Conservation (phyloP, 2,113 vertebrate genomes). For the Alces alces region DNA sequence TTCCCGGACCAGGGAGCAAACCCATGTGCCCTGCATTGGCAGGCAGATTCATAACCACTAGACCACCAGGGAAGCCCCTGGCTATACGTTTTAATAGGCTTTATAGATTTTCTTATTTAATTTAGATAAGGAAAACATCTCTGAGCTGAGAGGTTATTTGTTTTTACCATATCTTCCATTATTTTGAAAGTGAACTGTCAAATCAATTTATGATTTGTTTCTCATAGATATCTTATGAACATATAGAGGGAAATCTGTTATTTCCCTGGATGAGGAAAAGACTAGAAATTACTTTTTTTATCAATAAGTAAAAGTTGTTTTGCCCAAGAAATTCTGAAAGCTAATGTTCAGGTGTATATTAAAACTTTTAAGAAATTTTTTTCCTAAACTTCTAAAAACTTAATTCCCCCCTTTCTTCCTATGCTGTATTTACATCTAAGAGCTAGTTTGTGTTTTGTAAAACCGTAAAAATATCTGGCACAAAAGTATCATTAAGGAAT, state of each 20-base stretch:
- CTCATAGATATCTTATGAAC: background rate
- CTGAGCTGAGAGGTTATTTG: background rate
- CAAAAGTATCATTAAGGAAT: background rate
- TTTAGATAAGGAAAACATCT: constrained; percentile 35
- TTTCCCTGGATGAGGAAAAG: background rate
- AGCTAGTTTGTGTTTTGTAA: background rate
- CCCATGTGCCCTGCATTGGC: background rate
- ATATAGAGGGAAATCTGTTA: background rate
- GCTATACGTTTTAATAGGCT: background rate
- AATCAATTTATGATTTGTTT: background rate
- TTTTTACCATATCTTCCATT: background rate
- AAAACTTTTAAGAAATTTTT: background rate
- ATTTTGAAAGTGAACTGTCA: background rate
- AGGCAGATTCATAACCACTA: background rate
- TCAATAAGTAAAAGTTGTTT: background rate
- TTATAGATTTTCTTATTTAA: background rate
- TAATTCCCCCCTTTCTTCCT: background rate
- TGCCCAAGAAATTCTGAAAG: background rate
- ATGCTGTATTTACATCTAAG: constrained; percentile 3
- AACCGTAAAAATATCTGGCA: background rate
- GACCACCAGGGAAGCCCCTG: background rate
- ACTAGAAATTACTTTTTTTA: background rate
- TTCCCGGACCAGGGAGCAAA: background rate
- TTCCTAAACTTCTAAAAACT: background rate
- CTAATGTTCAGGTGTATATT: background rate